phyloP scores from a whole-genome alignment of 2,113 vertebrate genomes.

The Phrynocephalus versicolor region DNA sequence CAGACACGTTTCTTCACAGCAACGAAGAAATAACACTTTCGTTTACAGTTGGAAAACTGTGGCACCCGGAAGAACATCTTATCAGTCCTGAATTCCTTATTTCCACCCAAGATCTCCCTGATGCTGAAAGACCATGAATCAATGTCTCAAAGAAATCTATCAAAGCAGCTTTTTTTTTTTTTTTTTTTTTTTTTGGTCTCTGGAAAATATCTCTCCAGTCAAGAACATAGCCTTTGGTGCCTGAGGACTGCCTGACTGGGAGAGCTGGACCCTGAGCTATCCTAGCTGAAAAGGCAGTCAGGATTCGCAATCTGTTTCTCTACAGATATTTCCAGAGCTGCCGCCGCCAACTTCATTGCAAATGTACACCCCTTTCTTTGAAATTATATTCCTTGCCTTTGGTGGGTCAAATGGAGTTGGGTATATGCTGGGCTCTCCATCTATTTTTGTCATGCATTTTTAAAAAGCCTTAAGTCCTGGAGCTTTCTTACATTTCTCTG shows the following conservation, averaged over 20 bases:
- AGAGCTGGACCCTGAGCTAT: neutral
- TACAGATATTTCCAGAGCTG: neutral
- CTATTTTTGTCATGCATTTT: constrained; percentile 24
- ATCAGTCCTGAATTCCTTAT: neutral
- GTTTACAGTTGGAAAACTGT: neutral
- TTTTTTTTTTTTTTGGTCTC: neutral
- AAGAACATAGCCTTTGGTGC: neutral
- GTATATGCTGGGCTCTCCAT: constrained; percentile 13
- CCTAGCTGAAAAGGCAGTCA: neutral
- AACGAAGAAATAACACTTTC: constrained; percentile 2
- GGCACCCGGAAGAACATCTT: neutral
- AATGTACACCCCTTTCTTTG: neutral
- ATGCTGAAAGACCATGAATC: neutral
- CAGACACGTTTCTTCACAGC: neutral
- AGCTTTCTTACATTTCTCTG: constrained; percentile 28
- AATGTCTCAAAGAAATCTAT: neutral
- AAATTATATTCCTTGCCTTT: neutral
- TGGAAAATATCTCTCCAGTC: neutral
- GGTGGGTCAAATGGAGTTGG: neutral
- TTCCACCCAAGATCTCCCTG: neutral
- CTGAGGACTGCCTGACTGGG: neutral
- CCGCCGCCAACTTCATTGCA: neutral
- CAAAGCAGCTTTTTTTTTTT: neutral
- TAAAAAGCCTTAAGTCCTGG: constrained; percentile 39
- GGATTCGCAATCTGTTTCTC: neutral